Evolutionary conservation across 1,140 invertebrate genomes (phyloP), one percentile per base, ranked within the genome.

Genomic region (Campodea augens): DNA sequence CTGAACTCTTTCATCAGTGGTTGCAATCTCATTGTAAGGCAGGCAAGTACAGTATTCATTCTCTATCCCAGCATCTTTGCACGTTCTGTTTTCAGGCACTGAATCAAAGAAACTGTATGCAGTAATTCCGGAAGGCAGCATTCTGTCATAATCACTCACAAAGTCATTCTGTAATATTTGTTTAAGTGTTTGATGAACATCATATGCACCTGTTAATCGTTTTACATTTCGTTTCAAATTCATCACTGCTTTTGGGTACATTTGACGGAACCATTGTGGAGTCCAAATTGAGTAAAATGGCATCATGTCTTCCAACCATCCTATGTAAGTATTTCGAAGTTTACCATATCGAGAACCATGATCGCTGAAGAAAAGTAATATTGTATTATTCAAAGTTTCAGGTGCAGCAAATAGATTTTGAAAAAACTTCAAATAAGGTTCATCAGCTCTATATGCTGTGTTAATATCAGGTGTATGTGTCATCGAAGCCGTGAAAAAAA

Each of bases 261-360:
- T 15, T 4, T 29, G 25, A 13, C 46, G 43, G 5, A 51, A 25
- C 7, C 4, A 4, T 4, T 39, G 39, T 10, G 54, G 54, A 10
- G 52, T 12, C 22, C 54, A 46, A 22, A 54, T 29, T 29, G 48
- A 54, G 41, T 54, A 48, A 41, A 54, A 55, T 10, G 54, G 54
- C 5, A 55, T 41, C 27, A 50, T 50, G 25, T 55, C 52, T 41
- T 55, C 54, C 32, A 52, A 51, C 38, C 45, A 55, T n/a, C 54
- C 54, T 5, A 55, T 13, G 27, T 51, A 49, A 2, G 52, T 54
- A 45, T 52, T 47, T 7, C 54, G 41, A 43, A 55, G 50, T 10
- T 12, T 25, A 18, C 52, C 52, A 25, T 49, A 55, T 12, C 50
- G 47, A 22, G 50, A 49, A 24, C 54, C 54, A 27, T 55, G 54